Base-by-base conservation (phyloP, 2,113 vertebrate species). In the Planiliza haematocheilus region DNA sequence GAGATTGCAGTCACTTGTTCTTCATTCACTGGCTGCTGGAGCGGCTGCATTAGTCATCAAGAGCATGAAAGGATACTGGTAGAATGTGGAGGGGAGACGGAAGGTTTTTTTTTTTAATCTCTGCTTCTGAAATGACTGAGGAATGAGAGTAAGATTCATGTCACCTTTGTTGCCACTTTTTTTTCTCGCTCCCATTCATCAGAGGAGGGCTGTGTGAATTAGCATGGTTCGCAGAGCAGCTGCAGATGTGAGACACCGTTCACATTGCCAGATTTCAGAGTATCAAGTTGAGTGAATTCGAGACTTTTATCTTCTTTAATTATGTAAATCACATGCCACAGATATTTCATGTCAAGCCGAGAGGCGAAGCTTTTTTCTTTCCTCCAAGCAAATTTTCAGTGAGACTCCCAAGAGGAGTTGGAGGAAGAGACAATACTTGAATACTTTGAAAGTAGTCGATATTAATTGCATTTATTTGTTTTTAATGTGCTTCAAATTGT, bases 281-380 rank as follows among this genome's bases (percentile, higher is more conserved):
- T 59, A 88, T 77, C 62, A 66, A 88, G 79, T 75, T 9, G 46
- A 87, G 75, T 79, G 78, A 91, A 90, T 91, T 89, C 70, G 63
- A 63, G 78, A 87, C 81, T 90, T 91, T 90, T 85, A 91, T 90
- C 89, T 85, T 52, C 77, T 90, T 88, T 90, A 89, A 89, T 92
- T 93, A 92, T 91, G 90, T 53, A 90, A 91, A 93, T 90, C 70
- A 87, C 73, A 91, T 80, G 83, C 86, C 73, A 79, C 55, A 84
- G 84, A 91, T 87, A 91, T 88, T 86, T 79, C 58, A 86, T 81
- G 80, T 91, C 79, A 83, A 88, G 70, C 65, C 61, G 6, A 64
- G 66, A 74, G 71, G 59, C 61, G 62, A 58, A 30, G 16, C 10
- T 77, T 82, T 78, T 82, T 74, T 64, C 52, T 80, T 77, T 77